Conservation (phyloP, 2,113 vertebrate species). For the Papio anubis region DNA sequence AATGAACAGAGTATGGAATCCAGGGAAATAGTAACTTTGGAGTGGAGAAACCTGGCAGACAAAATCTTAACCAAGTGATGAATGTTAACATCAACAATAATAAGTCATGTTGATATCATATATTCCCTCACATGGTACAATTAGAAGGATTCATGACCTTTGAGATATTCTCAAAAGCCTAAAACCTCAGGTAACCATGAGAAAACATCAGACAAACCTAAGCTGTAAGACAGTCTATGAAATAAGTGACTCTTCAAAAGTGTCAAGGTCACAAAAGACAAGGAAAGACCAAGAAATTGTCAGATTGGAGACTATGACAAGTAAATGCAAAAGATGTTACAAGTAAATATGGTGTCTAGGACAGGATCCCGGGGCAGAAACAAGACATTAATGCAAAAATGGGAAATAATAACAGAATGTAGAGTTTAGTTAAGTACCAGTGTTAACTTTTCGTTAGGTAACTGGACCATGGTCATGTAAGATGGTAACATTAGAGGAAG, state of each 20-base stretch:
- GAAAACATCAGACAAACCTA: neutral
- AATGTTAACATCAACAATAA: neutral
- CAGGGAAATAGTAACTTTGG: neutral
- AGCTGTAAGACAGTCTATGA: neutral
- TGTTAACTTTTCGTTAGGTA: neutral
- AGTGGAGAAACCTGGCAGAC: neutral
- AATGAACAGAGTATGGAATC: neutral
- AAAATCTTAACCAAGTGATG: neutral
- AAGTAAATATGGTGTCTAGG: neutral
- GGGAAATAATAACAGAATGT: neutral
- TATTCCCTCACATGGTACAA: neutral
- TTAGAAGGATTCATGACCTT: neutral
- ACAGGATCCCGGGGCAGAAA: neutral
- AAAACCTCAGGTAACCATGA: neutral
- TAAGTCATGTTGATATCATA: neutral
- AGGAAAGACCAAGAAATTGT: neutral
- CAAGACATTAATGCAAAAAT: neutral
- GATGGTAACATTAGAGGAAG: neutral
- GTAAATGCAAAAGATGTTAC: neutral
- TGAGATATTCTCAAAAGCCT: neutral
- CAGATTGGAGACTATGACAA: neutral
- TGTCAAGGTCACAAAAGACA: neutral
- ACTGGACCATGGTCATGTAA: neutral
- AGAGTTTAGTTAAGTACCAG: neutral
- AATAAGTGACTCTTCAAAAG: neutral